A percentile compares a stretch with the other conserved stretches of the same genome.
These are phyloP conservation scores for Fabriciana adippe DNA, from an alignment of 2,888 invertebrate genomes.

Conservation along the genomic window DNA sequence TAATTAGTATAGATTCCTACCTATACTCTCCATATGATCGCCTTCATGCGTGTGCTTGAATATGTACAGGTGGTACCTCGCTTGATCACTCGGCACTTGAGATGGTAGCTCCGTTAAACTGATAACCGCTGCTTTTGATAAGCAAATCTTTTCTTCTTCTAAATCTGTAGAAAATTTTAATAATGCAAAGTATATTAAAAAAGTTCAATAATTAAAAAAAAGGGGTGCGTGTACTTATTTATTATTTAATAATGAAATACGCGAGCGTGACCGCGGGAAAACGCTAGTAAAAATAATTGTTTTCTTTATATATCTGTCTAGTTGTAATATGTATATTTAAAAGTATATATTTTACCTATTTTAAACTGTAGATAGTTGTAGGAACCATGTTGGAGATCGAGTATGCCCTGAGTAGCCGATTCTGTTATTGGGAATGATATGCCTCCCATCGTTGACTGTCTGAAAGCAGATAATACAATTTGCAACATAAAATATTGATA, in stretches of 20 bases:
- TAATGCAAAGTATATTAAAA: not conserved
- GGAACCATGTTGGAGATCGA: constrained; percentile 86
- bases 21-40: constrained; percentile 91
- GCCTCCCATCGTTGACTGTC: constrained; percentile 95
- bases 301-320: too few species aligned
- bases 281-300: too few species aligned
- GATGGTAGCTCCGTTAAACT: constrained; percentile 86
- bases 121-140: constrained; percentile 88
- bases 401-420: constrained; percentile 88
- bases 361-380: constrained; percentile 95
- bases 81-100: constrained; percentile 91
- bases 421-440: constrained; percentile 94
- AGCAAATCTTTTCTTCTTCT: constrained; percentile 92
- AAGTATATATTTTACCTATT: constrained; percentile 83
- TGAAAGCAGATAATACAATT: constrained; percentile 46
- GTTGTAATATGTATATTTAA: not conserved
- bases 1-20: constrained; percentile 71
- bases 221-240: too few species aligned
- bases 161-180: constrained; percentile 83
- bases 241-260: too few species aligned
- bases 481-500: not conserved
- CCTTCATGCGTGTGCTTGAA: constrained; percentile 97
- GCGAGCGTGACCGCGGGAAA: too few species aligned
- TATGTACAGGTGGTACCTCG: constrained; percentile 95
- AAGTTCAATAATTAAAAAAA: not conserved